These are phyloP conservation scores for Ferrisia virgata DNA, from an alignment of 2,888 invertebrate genomes.

Conservation along the genomic window DNA sequence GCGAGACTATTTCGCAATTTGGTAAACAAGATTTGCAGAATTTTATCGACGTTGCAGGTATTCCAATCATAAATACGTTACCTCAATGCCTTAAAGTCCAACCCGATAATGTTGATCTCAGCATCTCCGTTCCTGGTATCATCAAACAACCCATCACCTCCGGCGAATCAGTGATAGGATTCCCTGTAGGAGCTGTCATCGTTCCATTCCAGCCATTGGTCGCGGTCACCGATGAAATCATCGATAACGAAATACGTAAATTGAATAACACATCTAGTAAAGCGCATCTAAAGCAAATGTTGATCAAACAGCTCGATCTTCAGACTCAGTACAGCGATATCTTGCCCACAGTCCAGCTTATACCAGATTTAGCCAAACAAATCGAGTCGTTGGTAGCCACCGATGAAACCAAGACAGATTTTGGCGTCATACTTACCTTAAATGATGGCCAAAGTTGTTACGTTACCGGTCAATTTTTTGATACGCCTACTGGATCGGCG, in stretches of 20 bases:
- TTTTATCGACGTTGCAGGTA: background rate
- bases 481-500: constrained; percentile 66
- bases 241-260: constrained; percentile 58
- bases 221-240: constrained; percentile 55
- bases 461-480: constrained; percentile 68
- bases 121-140: constrained; percentile 52
- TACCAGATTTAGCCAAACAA: constrained; percentile 60
- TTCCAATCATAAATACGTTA: constrained; percentile 49
- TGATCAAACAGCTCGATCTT: constrained; percentile 59
- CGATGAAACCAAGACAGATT: background rate
- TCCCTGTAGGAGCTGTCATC: constrained; percentile 63
- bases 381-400: constrained; percentile 49
- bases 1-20: background rate
- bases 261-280: constrained; percentile 59
- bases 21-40: constrained; percentile 1
- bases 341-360: constrained; percentile 63
- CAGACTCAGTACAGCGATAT: constrained; percentile 57
- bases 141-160: constrained; percentile 50
- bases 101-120: constrained; percentile 58
- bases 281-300: constrained; percentile 52
- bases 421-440: constrained; percentile 59
- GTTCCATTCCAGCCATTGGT: constrained; percentile 62
- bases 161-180: constrained; percentile 52
- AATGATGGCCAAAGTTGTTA: constrained; percentile 66
- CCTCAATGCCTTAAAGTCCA: constrained; percentile 59